Base-by-base conservation (phyloP, 2,888 invertebrate species). In the Eristalis intricaria region DNA sequence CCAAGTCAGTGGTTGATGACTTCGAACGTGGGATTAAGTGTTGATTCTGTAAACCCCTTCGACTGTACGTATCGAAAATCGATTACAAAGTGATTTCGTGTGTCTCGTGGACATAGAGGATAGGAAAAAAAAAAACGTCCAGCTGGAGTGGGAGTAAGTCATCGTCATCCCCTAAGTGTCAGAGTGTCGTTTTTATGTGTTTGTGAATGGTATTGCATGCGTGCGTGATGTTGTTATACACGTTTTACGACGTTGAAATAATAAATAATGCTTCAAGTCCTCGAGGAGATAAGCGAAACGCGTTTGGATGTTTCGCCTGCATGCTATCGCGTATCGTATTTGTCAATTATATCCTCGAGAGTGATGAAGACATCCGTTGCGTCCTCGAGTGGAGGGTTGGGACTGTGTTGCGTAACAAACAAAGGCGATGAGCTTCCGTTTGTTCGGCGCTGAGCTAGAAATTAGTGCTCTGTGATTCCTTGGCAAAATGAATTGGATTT, bases 51-150 rank as follows among this genome's bases (percentile, higher is more conserved):
- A 19, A 50, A 38, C n/a, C 50, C 19, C 50, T 50, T 50, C 19
- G 50, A 50, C 19, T n/a, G 0, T 50, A 8, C 50, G 7, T 50
- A 50, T 19, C 19, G 50, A 86, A 83, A 86, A 86, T 86, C 86
- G 86, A 86, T 86, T 56, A 32, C 65, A 65, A 50, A 79, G 70
- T 71, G 79, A 75, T 75, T 83, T 75, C 63, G 74, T 58, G 69
- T 76, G 58, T 50, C 38, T 58, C 68, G 63, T 80, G 68, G 63
- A 75, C 64, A n/a, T 64, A 40, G 40, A 43, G 40, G 19, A 10
- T 23, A 68, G 38, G 5, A 2, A 38, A 13, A 11, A 38, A 13
- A 38, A 13, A 38, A 13, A 38, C 5, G 13, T 60, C 60, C 13
- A 26, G 15, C n/a, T 60, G 26, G 26, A n/a, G 22, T 19, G 4